Conservation (phyloP, 23 tunicate genomes). For the Clavelina lepadiformis region DNA sequence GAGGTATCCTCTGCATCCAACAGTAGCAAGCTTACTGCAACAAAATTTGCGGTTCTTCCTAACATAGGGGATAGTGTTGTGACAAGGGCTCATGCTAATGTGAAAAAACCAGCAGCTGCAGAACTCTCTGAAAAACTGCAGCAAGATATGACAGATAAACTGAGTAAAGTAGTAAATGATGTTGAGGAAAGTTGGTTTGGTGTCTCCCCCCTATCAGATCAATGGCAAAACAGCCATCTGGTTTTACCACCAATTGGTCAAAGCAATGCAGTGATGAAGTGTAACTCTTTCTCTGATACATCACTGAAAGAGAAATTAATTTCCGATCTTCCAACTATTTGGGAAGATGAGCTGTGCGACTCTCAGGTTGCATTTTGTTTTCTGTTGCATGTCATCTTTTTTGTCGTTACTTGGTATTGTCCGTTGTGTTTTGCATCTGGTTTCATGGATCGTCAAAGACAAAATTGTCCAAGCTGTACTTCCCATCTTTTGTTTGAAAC, state of each 20-base stretch:
- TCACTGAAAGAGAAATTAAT: conserved; percentile 6
- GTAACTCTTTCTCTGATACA: conserved; percentile 1
- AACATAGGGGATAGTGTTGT: conserved; percentile 9
- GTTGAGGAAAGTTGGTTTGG: not conserved
- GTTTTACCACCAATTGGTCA: conserved; percentile 14
- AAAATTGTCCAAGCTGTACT: too few relatives aligned
- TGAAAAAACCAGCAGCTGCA: not conserved
- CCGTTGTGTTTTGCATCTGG: too few relatives aligned
- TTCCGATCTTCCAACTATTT: conserved; percentile 23
- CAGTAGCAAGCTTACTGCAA: not conserved
- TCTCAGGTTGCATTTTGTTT: conserved; percentile 1
- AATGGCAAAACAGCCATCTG: conserved; percentile 14
- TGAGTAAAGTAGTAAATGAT: not conserved
- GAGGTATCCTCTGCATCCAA: conserved; percentile 2
- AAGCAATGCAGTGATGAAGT: not conserved
- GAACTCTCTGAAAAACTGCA: conserved; percentile 2
- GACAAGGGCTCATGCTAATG: not conserved
- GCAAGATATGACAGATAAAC: not conserved
- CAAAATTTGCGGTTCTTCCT: conserved; percentile 5
- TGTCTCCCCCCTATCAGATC: not conserved
- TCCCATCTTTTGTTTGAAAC: too few relatives aligned
- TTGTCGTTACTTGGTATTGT: too few relatives aligned
- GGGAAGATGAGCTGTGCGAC: conserved; percentile 15
- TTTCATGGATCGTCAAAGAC: too few relatives aligned
- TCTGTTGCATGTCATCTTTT: not conserved